phyloP scores from a whole-genome alignment of 2,113 vertebrate genomes.

The Rattus norvegicus region DNA sequence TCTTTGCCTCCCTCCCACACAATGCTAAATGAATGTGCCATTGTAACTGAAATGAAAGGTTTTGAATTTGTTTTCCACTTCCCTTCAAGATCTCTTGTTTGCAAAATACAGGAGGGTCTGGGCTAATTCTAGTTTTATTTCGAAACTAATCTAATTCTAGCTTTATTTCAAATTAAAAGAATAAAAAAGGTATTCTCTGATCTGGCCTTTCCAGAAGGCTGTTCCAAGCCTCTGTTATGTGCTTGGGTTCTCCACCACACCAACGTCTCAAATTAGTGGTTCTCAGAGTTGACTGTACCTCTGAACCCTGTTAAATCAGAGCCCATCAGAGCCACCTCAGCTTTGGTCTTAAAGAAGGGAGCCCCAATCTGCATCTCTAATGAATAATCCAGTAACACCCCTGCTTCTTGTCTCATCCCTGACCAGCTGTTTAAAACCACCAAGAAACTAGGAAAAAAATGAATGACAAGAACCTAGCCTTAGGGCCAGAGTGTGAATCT shows the following conservation, averaged over 20 bases:
- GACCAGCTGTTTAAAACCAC: neutral
- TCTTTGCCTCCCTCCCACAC: neutral
- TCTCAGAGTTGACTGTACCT: neutral
- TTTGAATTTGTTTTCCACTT: slow-evolving; percentile 73
- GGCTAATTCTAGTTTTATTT: slow-evolving; percentile 67
- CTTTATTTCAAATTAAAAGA: slow-evolving; percentile 52
- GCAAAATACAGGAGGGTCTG: slow-evolving; percentile 71
- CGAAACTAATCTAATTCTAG: slow-evolving; percentile 67
- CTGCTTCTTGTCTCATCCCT: neutral
- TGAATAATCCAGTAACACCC: neutral
- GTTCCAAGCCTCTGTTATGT: slow-evolving; percentile 4
- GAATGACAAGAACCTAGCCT: neutral
- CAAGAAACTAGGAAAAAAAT: neutral
- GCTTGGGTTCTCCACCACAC: slow-evolving; percentile 25
- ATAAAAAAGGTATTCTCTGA: neutral
- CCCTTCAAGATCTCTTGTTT: slow-evolving; percentile 74
- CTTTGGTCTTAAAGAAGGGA: neutral
- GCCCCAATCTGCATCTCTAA: neutral
- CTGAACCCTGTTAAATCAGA: neutral
- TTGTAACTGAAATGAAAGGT: slow-evolving; percentile 70
- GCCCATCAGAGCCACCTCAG: neutral
- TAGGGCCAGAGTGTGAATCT: neutral
- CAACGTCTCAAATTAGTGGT: neutral
- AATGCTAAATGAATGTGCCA: slow-evolving; percentile 63
- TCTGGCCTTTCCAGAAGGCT: slow-evolving; percentile 38